Evolutionary conservation across 30 jellyfish, hydroid and myxozoan genomes (phyloP).

Genomic region (Catostylus mosaicus): DNA sequence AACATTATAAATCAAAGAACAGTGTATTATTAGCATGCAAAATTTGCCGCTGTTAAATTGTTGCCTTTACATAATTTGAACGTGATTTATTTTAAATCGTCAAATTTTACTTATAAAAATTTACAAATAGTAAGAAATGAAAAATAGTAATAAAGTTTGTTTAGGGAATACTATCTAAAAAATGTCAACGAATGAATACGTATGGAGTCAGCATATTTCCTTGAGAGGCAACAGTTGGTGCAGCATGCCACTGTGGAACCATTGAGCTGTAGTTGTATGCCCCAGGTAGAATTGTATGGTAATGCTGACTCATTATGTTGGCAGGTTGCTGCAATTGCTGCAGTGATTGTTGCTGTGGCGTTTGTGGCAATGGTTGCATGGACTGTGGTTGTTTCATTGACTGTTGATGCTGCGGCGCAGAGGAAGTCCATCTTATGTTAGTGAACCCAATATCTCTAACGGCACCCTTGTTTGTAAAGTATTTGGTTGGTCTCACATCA

Average conservation of each 20-base stretch:
- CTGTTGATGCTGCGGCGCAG: conserved; percentile 5
- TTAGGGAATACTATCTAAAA: too few species aligned
- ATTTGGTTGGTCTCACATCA: conserved; percentile 43
- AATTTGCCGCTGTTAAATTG: too few species aligned
- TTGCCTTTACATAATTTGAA: too few species aligned
- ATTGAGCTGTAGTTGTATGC: not conserved
- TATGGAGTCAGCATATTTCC: not conserved
- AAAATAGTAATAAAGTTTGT: too few species aligned
- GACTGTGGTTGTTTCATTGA: conserved; percentile 2
- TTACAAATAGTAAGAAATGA: too few species aligned
- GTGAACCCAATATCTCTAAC: conserved; percentile 28
- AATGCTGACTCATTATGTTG: not conserved
- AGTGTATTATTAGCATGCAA: too few species aligned
- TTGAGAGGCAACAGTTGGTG: not conserved
- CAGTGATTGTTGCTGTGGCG: not conserved
- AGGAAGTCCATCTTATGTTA: conserved; percentile 6
- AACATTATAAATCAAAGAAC: too few species aligned
- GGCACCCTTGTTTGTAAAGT: conserved; percentile 51
- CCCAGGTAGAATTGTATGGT: conserved; percentile 1
- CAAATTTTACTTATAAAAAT: too few species aligned
- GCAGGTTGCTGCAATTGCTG: conserved; percentile 18
- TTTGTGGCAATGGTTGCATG: not conserved
- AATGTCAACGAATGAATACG: not conserved
- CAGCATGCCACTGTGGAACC: conserved; percentile 1
- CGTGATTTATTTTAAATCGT: too few species aligned